phyloP scores from a whole-genome alignment of 2,888 invertebrate genomes.

The Dicycla oo region DNA sequence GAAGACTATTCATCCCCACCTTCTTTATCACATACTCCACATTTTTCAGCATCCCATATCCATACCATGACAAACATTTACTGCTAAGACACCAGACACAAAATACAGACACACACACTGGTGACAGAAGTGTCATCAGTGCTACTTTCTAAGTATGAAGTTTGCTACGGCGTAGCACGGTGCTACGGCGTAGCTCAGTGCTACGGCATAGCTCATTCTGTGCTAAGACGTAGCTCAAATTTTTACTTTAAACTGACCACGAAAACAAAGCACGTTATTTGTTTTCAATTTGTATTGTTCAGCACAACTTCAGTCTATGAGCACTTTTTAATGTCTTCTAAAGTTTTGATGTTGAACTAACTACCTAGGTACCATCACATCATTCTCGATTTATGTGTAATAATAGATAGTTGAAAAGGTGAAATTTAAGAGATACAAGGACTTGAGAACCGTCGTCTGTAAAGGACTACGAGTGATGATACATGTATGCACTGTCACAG shows the following conservation, averaged over 20 bases:
- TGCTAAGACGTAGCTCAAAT: neutral
- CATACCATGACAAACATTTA: neutral
- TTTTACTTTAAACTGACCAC: neutral
- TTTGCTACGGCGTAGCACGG: neutral
- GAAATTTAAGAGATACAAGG: too few relatives aligned
- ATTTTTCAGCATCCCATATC: neutral
- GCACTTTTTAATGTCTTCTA: slow-evolving; percentile 10
- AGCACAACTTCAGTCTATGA: slow-evolving; percentile 1
- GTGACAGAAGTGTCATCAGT: too few relatives aligned
- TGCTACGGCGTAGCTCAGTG: slow-evolving; percentile 1
- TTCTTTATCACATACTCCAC: neutral
- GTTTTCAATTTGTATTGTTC: slow-evolving; percentile 37
- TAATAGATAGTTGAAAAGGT: too few relatives aligned
- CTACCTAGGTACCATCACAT: neutral
- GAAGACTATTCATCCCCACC: too few relatives aligned
- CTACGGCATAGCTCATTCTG: neutral
- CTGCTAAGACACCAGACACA: too few relatives aligned
- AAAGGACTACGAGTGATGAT: neutral
- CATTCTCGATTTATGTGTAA: too few relatives aligned
- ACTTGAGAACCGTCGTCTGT: neutral
- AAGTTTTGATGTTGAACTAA: slow-evolving; percentile 16
- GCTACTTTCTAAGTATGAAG: neutral
- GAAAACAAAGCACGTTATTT: slow-evolving; percentile 30
- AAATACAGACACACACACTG: too few relatives aligned
- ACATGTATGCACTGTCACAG: too few relatives aligned